These are phyloP conservation scores for Corythornis leucogaster DNA, from an alignment of 2,797 vertebrate species.

Conservation along the genomic window DNA sequence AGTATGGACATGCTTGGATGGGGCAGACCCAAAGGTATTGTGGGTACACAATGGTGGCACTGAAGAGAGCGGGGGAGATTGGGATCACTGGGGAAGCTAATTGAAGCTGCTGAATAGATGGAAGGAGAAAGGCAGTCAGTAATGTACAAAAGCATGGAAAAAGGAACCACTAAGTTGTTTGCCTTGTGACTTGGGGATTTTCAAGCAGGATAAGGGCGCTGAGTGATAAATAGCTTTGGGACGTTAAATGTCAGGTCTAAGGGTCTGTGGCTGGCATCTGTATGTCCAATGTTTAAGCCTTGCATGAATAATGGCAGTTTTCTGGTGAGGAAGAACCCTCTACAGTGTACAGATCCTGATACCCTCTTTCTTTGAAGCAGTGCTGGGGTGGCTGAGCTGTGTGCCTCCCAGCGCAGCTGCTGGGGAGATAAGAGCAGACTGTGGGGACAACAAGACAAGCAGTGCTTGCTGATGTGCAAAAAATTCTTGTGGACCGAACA, in stretches of 20 bases:
- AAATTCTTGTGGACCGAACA: fast-evolving
- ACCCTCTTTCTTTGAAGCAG: neutral
- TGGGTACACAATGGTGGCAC: conserved; percentile 65
- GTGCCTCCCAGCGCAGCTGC: fast-evolving
- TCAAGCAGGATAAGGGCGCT: conserved; percentile 25
- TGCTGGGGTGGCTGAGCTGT: neutral
- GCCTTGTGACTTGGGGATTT: conserved; percentile 60
- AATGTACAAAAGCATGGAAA: conserved; percentile 45
- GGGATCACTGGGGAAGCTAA: conserved; percentile 55
- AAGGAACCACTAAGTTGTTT: conserved; percentile 61
- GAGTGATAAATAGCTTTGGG: conserved; percentile 62
- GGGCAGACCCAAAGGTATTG: conserved; percentile 55
- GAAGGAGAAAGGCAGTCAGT: conserved; percentile 58
- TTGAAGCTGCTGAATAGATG: conserved; percentile 52
- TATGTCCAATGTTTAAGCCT: neutral
- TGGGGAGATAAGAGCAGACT: neutral
- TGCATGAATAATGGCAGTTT: neutral
- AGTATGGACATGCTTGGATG: conserved; percentile 44
- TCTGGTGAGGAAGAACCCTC: neutral
- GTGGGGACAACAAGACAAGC: neutral
- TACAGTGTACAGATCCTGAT: neutral
- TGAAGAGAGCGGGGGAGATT: conserved; percentile 16
- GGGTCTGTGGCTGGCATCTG: conserved; percentile 5
- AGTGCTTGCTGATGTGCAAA: neutral
- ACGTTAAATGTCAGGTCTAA: conserved; percentile 35